Evolutionary conservation across 2,888 invertebrate species (phyloP).

Genomic region (Liopterus haemorrhoidalis): DNA sequence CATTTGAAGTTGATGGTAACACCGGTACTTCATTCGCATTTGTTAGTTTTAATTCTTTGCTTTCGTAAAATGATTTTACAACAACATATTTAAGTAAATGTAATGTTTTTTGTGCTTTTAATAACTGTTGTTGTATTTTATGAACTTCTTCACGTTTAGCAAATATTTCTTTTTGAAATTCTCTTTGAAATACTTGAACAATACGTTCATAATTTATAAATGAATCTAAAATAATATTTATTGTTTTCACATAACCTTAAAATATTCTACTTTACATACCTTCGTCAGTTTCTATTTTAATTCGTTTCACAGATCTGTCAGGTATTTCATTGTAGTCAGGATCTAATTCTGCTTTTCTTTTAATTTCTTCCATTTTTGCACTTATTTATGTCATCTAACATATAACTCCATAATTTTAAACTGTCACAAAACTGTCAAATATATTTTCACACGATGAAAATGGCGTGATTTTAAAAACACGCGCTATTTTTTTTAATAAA

Average conservation of each 20-base stretch:
- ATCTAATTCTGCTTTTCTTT: slow-evolving; percentile 33
- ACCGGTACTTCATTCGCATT: slow-evolving; percentile 37
- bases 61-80: slow-evolving; percentile 56
- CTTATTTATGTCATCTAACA: too few relatives aligned
- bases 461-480: too few relatives aligned
- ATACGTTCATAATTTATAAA: slow-evolving; percentile 51
- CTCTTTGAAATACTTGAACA: slow-evolving; percentile 58
- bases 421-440: too few relatives aligned
- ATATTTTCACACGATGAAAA: too few relatives aligned
- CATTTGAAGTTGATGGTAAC: slow-evolving; percentile 6
- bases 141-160: slow-evolving; percentile 65
- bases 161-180: slow-evolving; percentile 66
- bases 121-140: slow-evolving; percentile 61
- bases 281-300: slow-evolving; percentile 36
- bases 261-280: slow-evolving; percentile 31
- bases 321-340: slow-evolving; percentile 39
- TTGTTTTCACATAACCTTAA: slow-evolving; percentile 1
- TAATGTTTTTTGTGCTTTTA: slow-evolving; percentile 52
- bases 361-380: slow-evolving; percentile 19
- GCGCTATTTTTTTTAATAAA: too few relatives aligned
- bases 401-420: too few relatives aligned
- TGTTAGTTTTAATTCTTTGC: slow-evolving; percentile 48
- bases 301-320: slow-evolving; percentile 36
- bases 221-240: slow-evolving; percentile 27
- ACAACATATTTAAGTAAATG: slow-evolving; percentile 55